Conservation (phyloP, 2,113 vertebrate species). For the Xenotilapia leptura region DNA sequence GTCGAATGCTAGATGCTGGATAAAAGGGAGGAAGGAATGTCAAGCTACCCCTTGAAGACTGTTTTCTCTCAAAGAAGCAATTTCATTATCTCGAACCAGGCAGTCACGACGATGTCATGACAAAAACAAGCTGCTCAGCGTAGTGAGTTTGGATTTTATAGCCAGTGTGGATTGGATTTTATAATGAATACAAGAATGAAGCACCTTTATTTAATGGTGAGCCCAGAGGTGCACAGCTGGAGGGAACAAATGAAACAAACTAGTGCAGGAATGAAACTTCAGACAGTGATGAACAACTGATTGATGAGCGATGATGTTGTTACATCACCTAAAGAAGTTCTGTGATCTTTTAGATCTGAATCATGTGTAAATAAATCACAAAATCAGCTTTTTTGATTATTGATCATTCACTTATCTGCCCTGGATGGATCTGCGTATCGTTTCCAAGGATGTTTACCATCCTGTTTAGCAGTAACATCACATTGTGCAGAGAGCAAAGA, state of each 20-base stretch:
- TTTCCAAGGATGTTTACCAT: neutral
- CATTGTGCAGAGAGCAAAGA: neutral
- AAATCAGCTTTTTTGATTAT: neutral
- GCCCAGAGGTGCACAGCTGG: neutral
- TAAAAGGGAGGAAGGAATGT: neutral
- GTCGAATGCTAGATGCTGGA: neutral
- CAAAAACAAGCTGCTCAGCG: neutral
- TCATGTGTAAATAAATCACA: neutral
- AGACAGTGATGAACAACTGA: neutral
- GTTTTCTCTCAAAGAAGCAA: neutral
- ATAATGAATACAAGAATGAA: neutral
- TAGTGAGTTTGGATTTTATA: neutral
- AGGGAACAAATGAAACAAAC: neutral
- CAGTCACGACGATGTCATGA: neutral
- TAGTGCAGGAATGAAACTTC: neutral
- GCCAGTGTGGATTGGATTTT: neutral
- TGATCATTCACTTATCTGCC: neutral
- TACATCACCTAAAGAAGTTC: neutral
- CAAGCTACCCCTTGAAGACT: neutral
- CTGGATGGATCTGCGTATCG: accelerated
- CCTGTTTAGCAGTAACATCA: neutral
- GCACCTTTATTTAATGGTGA: neutral
- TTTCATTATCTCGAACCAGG: neutral
- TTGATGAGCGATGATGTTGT: neutral
- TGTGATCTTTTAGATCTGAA: neutral